Evolutionary conservation across 2,888 invertebrate species (phyloP), one percentile per base, ranked within the genome.

Genomic region (Aphidoletes aphidimyza): DNA sequence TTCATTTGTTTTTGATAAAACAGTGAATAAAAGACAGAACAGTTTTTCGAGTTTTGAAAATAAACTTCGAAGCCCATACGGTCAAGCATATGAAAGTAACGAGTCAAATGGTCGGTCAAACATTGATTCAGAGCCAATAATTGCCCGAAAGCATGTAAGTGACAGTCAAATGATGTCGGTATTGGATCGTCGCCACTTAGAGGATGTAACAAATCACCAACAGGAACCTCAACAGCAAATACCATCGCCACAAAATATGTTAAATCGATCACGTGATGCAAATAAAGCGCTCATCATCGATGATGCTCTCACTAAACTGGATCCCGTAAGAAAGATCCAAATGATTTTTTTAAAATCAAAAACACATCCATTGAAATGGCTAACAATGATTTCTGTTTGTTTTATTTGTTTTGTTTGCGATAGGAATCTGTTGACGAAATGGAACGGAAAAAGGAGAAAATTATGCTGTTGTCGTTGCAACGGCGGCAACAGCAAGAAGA

Each of bases 401-500:
- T n/a, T n/a, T n/a, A n/a, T n/a, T n/a, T n/a, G n/a, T n/a, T n/a
- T n/a, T n/a, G n/a, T n/a, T n/a, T n/a, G n/a, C n/a, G n/a, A n/a
- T 89, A 97, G 96, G 94, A 94, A 88, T 93, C 94, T 9, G 93
- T 96, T 85, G 95, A 97, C 87, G 97, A 97, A 90, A 96, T 97
- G 95, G 96, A 97, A 90, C 93, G 94, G 86, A 97, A 95, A 89
- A 98, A 97, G 89, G 97, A 98, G 89, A 94, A 94, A 87, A 96
- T 98, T 86, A 94, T 98, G 93, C 90, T 97, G 89, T 91, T 96
- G 88, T 97, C 98, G 17, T 91, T 97, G 87, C 97, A 97, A 89
- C 92, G 98, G 88, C 94, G 96, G 87, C 97, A 97, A 89, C 95
- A 97, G 86, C 96, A 96, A 87, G 98, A 98, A 89, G 96, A 95